These are phyloP conservation scores for Ethmia dodecea DNA, from an alignment of 2,888 invertebrate genomes.

Conservation along the genomic window DNA sequence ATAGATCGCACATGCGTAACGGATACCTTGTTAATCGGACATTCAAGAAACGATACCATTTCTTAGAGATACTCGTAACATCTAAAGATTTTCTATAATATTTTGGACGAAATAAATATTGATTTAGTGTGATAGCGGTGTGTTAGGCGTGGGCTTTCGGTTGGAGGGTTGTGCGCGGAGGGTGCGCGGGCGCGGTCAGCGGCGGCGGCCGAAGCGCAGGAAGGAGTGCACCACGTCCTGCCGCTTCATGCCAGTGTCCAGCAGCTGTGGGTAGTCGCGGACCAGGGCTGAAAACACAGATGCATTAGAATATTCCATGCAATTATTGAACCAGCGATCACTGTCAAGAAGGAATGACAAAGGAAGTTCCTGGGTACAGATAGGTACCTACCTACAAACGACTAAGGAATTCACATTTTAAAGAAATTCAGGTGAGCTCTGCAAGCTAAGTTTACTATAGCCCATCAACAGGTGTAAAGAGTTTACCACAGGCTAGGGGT, in stretches of 20 bases:
- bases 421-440: too few relatives aligned
- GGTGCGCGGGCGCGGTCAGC: slow-evolving; percentile 65
- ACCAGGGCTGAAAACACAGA: slow-evolving; percentile 69
- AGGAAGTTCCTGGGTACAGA: too few relatives aligned
- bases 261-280: slow-evolving; percentile 69
- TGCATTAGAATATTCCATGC: too few relatives aligned
- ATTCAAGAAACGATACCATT: not conserved
- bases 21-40: slow-evolving; percentile 31
- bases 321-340: too few relatives aligned
- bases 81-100: slow-evolving; percentile 25
- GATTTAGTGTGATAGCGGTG: not conserved
- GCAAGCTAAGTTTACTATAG: too few relatives aligned
- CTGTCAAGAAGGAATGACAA: too few relatives aligned
- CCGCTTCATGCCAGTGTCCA: slow-evolving; percentile 86
- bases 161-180: slow-evolving; percentile 21
- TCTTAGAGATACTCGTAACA: not conserved
- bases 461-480: too few relatives aligned
- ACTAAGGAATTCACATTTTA: too few relatives aligned
- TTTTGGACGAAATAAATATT: slow-evolving; percentile 58
- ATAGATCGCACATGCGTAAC: slow-evolving; percentile 29
- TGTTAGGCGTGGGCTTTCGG: slow-evolving; percentile 22
- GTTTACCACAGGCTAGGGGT: too few relatives aligned
- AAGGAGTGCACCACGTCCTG: slow-evolving; percentile 95
- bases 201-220: slow-evolving; percentile 90
- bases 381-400: too few relatives aligned